These are phyloP conservation scores for Dermatophagoides farinae DNA, from an alignment of 1,140 invertebrate genomes.

Conservation along the genomic window DNA sequence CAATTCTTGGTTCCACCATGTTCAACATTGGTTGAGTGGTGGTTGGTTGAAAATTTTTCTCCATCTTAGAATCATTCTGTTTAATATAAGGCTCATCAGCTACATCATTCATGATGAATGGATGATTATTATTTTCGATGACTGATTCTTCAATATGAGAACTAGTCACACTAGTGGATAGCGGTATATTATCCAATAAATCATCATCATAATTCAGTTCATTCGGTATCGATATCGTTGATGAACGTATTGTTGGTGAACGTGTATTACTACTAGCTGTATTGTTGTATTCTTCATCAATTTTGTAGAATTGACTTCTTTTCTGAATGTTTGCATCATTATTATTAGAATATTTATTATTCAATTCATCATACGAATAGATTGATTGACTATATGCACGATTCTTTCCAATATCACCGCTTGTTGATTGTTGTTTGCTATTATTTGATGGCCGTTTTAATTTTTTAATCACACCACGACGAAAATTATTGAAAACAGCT, in stretches of 20 bases:
- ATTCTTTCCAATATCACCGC: background rate
- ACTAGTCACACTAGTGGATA: background rate
- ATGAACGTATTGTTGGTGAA: background rate
- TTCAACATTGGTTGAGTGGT: background rate
- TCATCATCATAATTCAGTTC: background rate
- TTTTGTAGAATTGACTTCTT: background rate
- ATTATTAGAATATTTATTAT: background rate
- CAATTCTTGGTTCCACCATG: constrained; percentile 61
- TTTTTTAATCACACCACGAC: constrained; percentile 68
- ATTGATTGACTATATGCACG: background rate
- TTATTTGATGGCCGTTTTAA: constrained; percentile 53
- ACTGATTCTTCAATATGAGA: background rate
- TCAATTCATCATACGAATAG: constrained; percentile 3
- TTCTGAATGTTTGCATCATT: background rate
- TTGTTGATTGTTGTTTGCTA: background rate
- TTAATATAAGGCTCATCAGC: background rate
- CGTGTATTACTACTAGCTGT: too few relatives aligned
- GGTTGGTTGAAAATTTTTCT: background rate
- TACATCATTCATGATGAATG: too few relatives aligned
- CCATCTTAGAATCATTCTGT: background rate
- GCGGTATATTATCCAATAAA: background rate
- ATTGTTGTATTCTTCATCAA: background rate
- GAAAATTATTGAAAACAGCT: constrained; percentile 56
- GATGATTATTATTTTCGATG: background rate
- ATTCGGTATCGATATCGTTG: constrained; percentile 2